A percentile compares a stretch with the other conserved stretches of the same genome.
These are phyloP conservation scores for Andrena bicolor DNA, from an alignment of 2,888 invertebrate genomes.

Conservation along the genomic window DNA sequence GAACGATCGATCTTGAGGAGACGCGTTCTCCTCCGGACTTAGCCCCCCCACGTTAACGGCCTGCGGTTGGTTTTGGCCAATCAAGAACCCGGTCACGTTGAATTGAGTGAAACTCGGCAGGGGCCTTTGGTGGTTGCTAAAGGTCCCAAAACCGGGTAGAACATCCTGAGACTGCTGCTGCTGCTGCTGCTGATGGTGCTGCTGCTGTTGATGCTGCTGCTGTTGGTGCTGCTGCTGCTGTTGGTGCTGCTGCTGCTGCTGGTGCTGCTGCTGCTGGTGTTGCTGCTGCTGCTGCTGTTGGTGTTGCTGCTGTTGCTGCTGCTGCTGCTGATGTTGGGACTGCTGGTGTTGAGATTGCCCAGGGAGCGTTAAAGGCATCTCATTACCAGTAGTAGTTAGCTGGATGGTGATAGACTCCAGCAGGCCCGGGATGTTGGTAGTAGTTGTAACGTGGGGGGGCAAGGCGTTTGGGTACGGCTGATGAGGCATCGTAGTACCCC, in stretches of 20 bases:
- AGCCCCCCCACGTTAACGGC: constrained; percentile 93
- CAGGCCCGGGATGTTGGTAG: constrained; percentile 85
- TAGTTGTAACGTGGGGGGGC: constrained; percentile 94
- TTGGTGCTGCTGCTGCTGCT: constrained; percentile 84
- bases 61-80: constrained; percentile 86
- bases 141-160: constrained; percentile 81
- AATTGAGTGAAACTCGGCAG: constrained; percentile 90
- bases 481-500: constrained; percentile 84
- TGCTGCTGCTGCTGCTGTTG: constrained; percentile 84
- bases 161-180: constrained; percentile 82
- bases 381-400: constrained; percentile 94
- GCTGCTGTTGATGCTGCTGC: constrained; percentile 86
- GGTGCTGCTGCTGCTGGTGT: constrained; percentile 86
- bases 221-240: constrained; percentile 86
- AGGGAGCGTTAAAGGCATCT: constrained; percentile 83
- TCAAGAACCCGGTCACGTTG: constrained; percentile 86
- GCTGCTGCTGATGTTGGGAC: constrained; percentile 86
- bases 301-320: too few relatives aligned
- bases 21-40: constrained; percentile 87
- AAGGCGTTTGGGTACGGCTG: constrained; percentile 93
- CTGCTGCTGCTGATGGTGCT: constrained; percentile 83
- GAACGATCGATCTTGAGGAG: constrained; percentile 85
- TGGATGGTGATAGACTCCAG: constrained; percentile 85
- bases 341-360: constrained; percentile 84
- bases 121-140: constrained; percentile 84